These are phyloP conservation scores for Loxodonta africana DNA, from an alignment of 2,113 vertebrate species.

Conservation along the genomic window DNA sequence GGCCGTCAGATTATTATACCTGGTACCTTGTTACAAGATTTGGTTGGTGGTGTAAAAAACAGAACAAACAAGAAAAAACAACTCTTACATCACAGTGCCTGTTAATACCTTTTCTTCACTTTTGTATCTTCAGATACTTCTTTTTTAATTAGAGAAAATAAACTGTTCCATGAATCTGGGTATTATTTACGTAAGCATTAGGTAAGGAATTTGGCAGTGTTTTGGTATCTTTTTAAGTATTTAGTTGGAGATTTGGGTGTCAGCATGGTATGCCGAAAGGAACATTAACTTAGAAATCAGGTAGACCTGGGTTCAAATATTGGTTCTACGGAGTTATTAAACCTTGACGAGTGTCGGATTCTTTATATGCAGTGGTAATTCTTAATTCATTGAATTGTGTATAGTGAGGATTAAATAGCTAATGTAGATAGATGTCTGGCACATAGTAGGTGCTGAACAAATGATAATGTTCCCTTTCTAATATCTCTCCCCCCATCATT, in stretches of 20 bases:
- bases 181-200: not conserved
- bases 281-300: slow-evolving; percentile 39
- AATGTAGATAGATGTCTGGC: slow-evolving; percentile 1
- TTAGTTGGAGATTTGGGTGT: not conserved
- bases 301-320: not conserved
- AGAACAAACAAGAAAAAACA: slow-evolving; percentile 42
- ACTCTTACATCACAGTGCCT: slow-evolving; percentile 57
- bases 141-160: slow-evolving; percentile 49
- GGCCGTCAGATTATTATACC: slow-evolving; percentile 41
- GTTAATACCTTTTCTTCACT: slow-evolving; percentile 62
- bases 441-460: not conserved
- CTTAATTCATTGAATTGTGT: slow-evolving; percentile 34
- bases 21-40: slow-evolving; percentile 42
- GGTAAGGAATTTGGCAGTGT: not conserved
- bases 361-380: not conserved
- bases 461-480: not conserved
- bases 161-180: not conserved
- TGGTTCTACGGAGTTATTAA: slow-evolving; percentile 36
- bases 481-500: not conserved
- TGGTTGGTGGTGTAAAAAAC: slow-evolving; percentile 19
- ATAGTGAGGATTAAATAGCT: not conserved
- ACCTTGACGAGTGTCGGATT: not conserved
- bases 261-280: slow-evolving; percentile 1
- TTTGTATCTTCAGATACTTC: not conserved
- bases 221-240: not conserved